phyloP scores from a whole-genome alignment of 1,140 invertebrate genomes.

The Trialeurodes vaporariorum region DNA sequence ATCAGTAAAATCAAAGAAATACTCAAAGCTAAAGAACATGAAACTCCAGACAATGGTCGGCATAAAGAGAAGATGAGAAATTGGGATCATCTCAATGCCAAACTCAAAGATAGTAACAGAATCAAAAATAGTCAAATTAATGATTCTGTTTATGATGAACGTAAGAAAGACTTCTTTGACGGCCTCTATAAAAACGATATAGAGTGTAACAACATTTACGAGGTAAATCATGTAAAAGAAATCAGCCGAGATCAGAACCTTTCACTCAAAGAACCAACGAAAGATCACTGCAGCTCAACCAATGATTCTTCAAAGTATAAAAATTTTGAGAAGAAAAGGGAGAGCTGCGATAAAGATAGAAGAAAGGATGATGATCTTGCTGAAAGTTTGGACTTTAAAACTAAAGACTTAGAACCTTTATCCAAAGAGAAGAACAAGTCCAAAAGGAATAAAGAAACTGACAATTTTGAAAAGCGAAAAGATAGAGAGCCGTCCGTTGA shows the following conservation, averaged over 20 bases:
- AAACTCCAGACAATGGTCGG: constrained; percentile 7
- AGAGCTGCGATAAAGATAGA: constrained; percentile 35
- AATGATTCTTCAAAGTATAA: constrained; percentile 23
- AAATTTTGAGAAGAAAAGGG: constrained; percentile 26
- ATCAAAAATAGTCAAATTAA: background rate
- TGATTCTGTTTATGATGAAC: background rate
- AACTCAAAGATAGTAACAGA: constrained; percentile 11
- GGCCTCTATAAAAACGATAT: background rate
- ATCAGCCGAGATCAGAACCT: background rate
- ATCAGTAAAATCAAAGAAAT: constrained; percentile 18
- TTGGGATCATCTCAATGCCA: constrained; percentile 1
- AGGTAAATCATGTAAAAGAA: background rate
- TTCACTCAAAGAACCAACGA: background rate
- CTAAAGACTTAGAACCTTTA: constrained; percentile 20
- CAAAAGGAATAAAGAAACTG: constrained; percentile 26
- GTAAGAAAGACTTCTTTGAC: background rate
- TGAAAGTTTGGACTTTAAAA: constrained; percentile 32
- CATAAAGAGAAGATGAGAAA: constrained; percentile 26
- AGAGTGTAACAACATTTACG: background rate
- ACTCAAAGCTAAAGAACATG: constrained; percentile 5
- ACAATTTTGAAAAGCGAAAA: constrained; percentile 23
- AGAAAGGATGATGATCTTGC: constrained; percentile 19
- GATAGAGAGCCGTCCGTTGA: constrained; percentile 31
- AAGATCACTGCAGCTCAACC: no score
- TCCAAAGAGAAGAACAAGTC: background rate